Conservation (phyloP, 2,797 vertebrate species). For the Australoheros facetus region DNA sequence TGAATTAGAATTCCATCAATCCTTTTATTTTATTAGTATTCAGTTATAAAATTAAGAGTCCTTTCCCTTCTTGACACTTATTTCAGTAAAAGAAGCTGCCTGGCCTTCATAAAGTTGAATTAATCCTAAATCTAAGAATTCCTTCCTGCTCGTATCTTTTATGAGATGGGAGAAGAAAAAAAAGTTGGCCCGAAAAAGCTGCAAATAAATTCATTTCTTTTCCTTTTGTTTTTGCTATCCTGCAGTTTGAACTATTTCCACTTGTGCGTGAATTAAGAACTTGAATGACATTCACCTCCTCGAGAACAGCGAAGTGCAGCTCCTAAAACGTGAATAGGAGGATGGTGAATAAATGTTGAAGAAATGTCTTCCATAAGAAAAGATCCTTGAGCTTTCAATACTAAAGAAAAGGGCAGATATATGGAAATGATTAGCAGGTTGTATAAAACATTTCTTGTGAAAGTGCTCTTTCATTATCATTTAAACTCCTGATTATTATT, state of each 20-base stretch:
- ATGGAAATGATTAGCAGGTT: background rate
- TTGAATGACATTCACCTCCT: background rate
- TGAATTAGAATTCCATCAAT: background rate
- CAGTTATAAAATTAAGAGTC: background rate
- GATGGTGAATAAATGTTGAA: background rate
- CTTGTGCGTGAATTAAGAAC: background rate
- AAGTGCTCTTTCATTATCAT: background rate
- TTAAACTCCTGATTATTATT: background rate
- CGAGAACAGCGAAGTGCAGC: background rate
- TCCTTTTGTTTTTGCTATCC: background rate
- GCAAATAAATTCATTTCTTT: background rate
- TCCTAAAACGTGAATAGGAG: background rate
- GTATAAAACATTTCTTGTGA: background rate
- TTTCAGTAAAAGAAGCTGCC: background rate
- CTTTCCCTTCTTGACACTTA: background rate
- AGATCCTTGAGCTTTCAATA: slow-evolving; percentile 7
- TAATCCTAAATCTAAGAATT: background rate
- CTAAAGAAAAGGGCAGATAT: background rate
- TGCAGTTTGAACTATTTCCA: background rate
- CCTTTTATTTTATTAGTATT: background rate
- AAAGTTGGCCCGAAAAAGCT: background rate
- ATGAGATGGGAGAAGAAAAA: background rate
- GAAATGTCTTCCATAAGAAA: background rate
- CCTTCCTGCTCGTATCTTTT: background rate
- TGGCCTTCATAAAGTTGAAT: background rate